Evolutionary conservation across 2,797 vertebrate species (phyloP), one percentile per base, ranked within the genome.

Genomic region (Trematomus bernacchii): DNA sequence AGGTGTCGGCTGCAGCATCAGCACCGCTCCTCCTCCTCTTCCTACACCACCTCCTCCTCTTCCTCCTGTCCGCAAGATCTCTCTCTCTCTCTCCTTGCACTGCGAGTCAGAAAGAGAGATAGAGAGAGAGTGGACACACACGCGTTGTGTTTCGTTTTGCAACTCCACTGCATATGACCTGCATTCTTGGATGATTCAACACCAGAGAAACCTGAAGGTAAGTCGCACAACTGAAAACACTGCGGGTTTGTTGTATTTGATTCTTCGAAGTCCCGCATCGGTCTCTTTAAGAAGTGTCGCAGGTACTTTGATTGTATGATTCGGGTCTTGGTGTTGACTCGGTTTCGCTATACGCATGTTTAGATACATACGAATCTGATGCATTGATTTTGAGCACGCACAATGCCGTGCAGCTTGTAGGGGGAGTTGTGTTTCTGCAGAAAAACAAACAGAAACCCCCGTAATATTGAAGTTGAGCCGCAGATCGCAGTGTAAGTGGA

Each of bases 1-100:
- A 89, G 88, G 82, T 91, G 90, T 87, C 78, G 82, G 78, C 88
- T 88, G 91, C 93, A 92, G 87, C 93, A 93, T 93, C 93, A 93
- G 91, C 89, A 93, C 89, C 93, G 43, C 83, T 77, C 60, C 83
- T 50, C 72, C 81, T 57, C 76, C 78, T 80, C 70, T 71, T 44
- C 66, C 75, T 67, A 63, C 83, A 62, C 63, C 18, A 18, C 16
- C 82, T 77, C 62, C 83, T 51, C 73, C 80, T 63, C 47, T 73
- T 80, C 73, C 63, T 83, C 47, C 81, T 79, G 70, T 90, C 90
- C 74, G 86, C 90, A 89, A 80, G 86, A 85, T 65, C 71, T n/a
- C n/a, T n/a, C n/a, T 65, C 59, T 58, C 48, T 27, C 57, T 52
- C 44, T 58, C 71, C 27, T 27, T 27, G 27, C 27, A 51, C 77